phyloP scores from a whole-genome alignment of 2,797 vertebrate species.

The Micromesistius poutassou region DNA sequence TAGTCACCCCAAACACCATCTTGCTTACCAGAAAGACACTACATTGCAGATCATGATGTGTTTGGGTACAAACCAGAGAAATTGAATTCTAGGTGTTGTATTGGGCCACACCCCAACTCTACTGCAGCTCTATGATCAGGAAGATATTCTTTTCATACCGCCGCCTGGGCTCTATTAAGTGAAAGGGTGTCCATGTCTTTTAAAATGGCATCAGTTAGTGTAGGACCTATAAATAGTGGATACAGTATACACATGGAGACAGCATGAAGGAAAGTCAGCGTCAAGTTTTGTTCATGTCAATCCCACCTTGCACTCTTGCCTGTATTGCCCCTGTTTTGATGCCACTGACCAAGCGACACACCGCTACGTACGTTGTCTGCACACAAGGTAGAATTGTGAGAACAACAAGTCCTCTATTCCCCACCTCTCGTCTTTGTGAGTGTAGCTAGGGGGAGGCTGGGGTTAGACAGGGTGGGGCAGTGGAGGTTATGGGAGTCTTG shows the following conservation, averaged over 20 bases:
- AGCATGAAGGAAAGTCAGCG: neutral
- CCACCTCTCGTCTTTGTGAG: neutral
- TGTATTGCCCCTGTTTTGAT: neutral
- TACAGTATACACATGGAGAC: neutral
- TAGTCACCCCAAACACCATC: too few relatives aligned
- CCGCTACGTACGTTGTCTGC: neutral
- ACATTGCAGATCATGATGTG: neutral
- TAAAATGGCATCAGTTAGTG: neutral
- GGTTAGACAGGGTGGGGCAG: neutral
- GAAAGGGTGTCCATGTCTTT: slow-evolving; percentile 1
- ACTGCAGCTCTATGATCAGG: slow-evolving; percentile 30
- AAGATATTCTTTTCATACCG: slow-evolving; percentile 15
- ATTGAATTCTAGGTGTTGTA: slow-evolving; percentile 22
- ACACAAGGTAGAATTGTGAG: neutral
- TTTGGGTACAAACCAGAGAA: slow-evolving; percentile 28
- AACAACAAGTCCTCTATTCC: neutral
- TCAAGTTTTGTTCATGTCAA: too few relatives aligned
- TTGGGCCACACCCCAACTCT: slow-evolving; percentile 32
- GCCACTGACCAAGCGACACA: neutral
- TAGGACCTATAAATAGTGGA: neutral
- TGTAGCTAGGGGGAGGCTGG: slow-evolving; percentile 8
- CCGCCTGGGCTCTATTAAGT: neutral
- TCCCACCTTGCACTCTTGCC: neutral
- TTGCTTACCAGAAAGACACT: too few relatives aligned
- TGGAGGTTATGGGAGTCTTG: slow-evolving; percentile 16